Conservation (phyloP, 2,113 vertebrate species). For the Meles meles region DNA sequence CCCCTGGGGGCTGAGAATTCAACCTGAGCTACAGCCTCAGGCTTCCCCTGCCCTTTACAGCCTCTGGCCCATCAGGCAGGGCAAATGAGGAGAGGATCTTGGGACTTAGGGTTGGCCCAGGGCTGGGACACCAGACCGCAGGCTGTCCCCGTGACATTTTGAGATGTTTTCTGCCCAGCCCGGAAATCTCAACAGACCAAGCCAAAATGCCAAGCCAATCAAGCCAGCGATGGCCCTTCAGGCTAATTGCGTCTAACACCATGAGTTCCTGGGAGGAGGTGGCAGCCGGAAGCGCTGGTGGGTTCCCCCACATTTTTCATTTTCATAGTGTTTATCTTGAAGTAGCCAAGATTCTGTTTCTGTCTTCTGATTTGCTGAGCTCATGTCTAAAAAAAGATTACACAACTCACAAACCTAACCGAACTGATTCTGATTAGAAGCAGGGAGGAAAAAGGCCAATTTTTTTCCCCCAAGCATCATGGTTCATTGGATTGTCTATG, state of each 20-base stretch:
- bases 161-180: neutral
- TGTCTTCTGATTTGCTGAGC: neutral
- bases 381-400: neutral
- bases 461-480: neutral
- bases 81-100: neutral
- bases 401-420: neutral
- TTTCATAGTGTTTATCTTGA: neutral
- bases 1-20: neutral
- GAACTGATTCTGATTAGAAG: neutral
- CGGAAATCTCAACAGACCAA: neutral
- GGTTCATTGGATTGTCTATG: neutral
- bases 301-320: neutral
- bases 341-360: slow-evolving; percentile 8
- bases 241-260: neutral
- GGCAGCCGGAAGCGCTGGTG: neutral
- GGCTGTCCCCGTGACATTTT: neutral
- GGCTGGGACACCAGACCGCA: neutral
- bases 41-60: neutral
- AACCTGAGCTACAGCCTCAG: neutral
- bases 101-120: neutral
- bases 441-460: neutral
- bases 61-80: neutral
- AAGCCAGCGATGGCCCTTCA: neutral
- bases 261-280: neutral
- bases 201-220: neutral